A percentile compares a stretch with the other conserved stretches of the same genome.
phyloP scores from a whole-genome alignment of 2,113 vertebrate species.

The Thermophis baileyi region DNA sequence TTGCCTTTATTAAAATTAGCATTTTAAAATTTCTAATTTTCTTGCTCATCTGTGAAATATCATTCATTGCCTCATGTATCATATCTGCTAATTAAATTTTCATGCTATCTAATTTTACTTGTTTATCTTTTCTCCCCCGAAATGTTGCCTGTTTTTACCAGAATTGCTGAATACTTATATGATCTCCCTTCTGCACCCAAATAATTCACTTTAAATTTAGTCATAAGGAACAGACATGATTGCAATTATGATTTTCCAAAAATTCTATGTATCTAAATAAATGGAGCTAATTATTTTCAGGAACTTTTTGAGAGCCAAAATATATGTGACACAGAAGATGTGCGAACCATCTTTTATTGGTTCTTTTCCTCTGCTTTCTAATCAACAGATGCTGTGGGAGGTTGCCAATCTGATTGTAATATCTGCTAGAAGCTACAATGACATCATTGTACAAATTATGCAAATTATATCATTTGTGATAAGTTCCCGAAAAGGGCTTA shows the following conservation, averaged over 20 bases:
- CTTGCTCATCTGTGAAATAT: constrained; percentile 50
- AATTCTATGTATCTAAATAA: not conserved
- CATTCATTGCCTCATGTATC: constrained; percentile 35
- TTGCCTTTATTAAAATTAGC: constrained; percentile 51
- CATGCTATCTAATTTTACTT: constrained; percentile 41
- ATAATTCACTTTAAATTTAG: not conserved
- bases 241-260: not conserved
- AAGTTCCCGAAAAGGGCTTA: too few species aligned
- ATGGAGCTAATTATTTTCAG: not conserved
- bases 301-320: not conserved
- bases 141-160: constrained; percentile 27
- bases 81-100: constrained; percentile 51
- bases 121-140: constrained; percentile 23
- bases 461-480: not conserved
- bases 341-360: not conserved
- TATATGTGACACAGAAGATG: not conserved
- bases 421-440: not conserved
- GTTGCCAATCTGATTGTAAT: not conserved
- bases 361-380: not conserved
- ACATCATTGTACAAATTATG: not conserved
- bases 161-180: constrained; percentile 43
- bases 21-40: constrained; percentile 49
- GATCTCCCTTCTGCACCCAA: not conserved
- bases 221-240: not conserved
- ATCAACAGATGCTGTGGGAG: not conserved